Evolutionary conservation across 2,797 vertebrate species (phyloP), one percentile per base, ranked within the genome.

Genomic region (Enteromius fasciolatus): DNA sequence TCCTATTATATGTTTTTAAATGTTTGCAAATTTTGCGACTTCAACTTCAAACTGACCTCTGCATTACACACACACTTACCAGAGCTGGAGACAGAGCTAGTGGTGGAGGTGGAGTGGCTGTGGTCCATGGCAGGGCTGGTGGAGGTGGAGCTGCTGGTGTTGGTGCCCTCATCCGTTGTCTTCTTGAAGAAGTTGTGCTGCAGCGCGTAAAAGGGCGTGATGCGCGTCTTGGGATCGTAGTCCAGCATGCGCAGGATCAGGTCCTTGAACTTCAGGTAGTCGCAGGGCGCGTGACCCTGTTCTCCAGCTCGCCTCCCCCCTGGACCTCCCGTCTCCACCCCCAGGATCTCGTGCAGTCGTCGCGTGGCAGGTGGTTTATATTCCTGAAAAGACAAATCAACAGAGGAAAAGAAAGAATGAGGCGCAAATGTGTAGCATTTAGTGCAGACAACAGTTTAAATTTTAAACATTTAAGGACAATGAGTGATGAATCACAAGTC

Each of bases 111-210:
- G 91, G 96, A 97, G 94, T 97, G 96, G 89, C 96, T 97, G 94
- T 97, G 96, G 93, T 97, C 97, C 92, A 97, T 97, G 91, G 96
- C 96, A 84, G 96, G 96, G 90, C 96, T 96, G 86, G 97, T 97
- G 90, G 97, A 98, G 90, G 96, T 96, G 90, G 96, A 97, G 94
- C 96, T 96, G 94, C 96, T 97, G 86, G 97, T 98, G 94, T 97
- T 98, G 90, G 97, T 98, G 93, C 96, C 97, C 92, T 98, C 97
- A 72, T 98, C 97, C 67, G 95, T 97, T 14, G 97, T 97, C 89
- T 97, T 97, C 92, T 97, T 97, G 91, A 98, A 98, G 95, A 98
- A 98, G 92, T 97, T 97, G 90, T 98, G 97, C 94, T 98, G 97
- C 93, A 98, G 95, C 85, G 97, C 97, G 83, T 97, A 97, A 92